Evolutionary conservation across 2,113 vertebrate species (phyloP).

Genomic region (Bos indicus): DNA sequence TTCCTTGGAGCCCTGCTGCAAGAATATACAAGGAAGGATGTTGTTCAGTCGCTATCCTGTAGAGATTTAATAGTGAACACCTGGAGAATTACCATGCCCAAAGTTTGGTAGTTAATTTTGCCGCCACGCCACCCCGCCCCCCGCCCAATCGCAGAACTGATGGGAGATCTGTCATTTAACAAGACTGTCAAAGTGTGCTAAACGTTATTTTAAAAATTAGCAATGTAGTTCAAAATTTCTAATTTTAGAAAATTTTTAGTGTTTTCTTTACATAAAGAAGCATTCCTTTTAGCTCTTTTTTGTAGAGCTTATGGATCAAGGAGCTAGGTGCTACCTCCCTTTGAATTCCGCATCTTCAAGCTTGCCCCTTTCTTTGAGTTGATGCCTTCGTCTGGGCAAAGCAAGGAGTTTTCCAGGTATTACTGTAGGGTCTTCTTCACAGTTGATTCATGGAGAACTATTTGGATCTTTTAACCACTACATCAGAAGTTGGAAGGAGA

Average conservation of each 20-base stretch:
- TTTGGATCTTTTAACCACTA: not conserved
- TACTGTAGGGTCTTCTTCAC: not conserved
- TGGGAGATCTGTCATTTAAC: not conserved
- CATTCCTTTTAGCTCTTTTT: not conserved
- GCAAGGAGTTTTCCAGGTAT: not conserved
- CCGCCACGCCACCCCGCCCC: fast-evolving
- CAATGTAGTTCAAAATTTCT: not conserved
- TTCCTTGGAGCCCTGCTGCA: not conserved
- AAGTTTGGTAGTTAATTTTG: not conserved
- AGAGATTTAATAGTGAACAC: not conserved
- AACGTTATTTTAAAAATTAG: not conserved
- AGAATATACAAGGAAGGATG: not conserved
- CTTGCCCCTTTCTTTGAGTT: not conserved
- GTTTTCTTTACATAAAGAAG: not conserved
- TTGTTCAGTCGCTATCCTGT: not conserved
- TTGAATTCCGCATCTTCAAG: no score
- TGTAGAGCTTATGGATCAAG: not conserved
- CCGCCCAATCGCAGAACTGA: not conserved
- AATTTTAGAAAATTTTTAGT: not conserved
- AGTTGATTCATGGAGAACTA: not conserved
- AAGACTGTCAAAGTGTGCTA: not conserved
- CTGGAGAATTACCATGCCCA: not conserved
- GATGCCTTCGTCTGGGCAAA: not conserved
- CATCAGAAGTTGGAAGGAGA: not conserved
- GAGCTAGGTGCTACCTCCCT: not conserved